Percentiles rank a stretch among this genome's conserved stretches.
These are phyloP conservation scores for Scytalopus superciliaris DNA, from an alignment of 2,113 vertebrate genomes.

Conservation along the genomic window DNA sequence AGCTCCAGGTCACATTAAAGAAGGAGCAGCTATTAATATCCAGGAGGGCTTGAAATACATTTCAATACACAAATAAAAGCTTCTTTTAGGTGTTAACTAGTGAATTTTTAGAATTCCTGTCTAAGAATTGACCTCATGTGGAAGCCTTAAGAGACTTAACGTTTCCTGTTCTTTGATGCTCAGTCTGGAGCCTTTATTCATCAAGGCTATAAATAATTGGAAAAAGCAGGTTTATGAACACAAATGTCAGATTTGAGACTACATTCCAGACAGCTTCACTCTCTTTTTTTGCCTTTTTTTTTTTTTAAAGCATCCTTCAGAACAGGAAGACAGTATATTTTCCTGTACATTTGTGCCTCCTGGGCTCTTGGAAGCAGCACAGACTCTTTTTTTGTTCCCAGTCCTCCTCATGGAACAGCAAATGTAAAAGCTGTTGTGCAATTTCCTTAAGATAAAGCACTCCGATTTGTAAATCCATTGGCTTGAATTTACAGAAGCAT, in stretches of 20 bases:
- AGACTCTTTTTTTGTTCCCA: not conserved
- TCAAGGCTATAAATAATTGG: conserved; percentile 41
- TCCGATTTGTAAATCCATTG: not conserved
- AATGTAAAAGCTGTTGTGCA: not conserved
- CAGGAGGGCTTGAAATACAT: not conserved
- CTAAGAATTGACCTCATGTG: not conserved
- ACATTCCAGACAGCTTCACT: conserved; percentile 7
- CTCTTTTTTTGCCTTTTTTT: not conserved
- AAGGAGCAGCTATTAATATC: not conserved
- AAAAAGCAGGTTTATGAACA: conserved; percentile 65
- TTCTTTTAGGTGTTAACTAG: not conserved
- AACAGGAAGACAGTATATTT: not conserved
- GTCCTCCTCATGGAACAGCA: not conserved
- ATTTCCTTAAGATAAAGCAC: conserved; percentile 1
- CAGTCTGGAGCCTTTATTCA: not conserved
- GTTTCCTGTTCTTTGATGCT: not conserved
- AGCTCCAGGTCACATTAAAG: not conserved
- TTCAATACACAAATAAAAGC: not conserved
- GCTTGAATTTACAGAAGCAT: not conserved
- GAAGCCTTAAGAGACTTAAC: not conserved
- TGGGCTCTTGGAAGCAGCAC: conserved; percentile 45
- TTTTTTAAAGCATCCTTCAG: not conserved
- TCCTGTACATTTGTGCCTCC: not conserved
- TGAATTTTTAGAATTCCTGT: not conserved
- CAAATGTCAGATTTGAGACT: not conserved